These are phyloP conservation scores for Macroglossus sobrinus DNA, from an alignment of 2,113 vertebrate species.

Conservation along the genomic window DNA sequence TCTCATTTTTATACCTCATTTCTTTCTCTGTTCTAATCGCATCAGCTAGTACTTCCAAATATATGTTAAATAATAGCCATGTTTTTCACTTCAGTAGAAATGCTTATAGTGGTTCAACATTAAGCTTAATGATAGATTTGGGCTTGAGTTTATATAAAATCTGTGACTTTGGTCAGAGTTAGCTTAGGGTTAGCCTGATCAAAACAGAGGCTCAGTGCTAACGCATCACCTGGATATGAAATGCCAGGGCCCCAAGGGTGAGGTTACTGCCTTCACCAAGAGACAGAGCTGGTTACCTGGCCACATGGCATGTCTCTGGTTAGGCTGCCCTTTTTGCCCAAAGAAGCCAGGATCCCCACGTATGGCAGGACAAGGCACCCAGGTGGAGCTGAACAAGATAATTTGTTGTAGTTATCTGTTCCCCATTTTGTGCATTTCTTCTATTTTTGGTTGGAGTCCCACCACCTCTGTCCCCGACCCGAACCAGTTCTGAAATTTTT, in stretches of 20 bases:
- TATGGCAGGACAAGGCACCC: background rate
- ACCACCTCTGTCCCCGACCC: background rate
- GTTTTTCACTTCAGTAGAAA: background rate
- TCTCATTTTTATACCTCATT: slow-evolving; percentile 17
- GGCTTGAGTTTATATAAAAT: background rate
- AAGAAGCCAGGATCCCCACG: background rate
- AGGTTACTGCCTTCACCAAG: background rate
- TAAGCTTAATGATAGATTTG: background rate
- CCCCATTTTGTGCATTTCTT: background rate
- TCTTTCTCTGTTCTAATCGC: background rate
- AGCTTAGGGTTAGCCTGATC: background rate
- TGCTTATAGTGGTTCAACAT: background rate
- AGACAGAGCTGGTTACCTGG: background rate
- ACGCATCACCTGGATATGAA: no score
- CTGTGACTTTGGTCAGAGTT: background rate
- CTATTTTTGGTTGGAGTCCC: background rate
- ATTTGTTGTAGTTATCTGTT: background rate
- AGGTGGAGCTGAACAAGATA: background rate
- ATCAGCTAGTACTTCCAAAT: background rate
- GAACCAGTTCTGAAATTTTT: background rate
- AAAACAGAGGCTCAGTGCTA: background rate
- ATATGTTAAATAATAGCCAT: background rate
- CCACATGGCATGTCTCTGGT: background rate
- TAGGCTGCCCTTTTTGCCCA: background rate
- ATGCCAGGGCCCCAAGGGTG: no score